Conservation (phyloP, 2,797 vertebrate genomes). For the Sciurus vulgaris region DNA sequence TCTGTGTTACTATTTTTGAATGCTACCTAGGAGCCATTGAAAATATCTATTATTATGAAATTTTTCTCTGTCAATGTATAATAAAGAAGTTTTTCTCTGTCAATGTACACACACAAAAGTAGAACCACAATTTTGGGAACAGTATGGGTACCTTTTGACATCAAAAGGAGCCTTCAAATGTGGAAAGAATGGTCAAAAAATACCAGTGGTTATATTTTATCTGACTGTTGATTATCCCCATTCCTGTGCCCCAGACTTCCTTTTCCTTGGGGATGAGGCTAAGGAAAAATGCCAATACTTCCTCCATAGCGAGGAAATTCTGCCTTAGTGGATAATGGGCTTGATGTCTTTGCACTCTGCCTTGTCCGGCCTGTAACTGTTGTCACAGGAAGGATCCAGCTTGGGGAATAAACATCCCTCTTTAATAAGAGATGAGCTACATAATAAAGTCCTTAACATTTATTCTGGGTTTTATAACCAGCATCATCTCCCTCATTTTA, state of each 20-base stretch:
- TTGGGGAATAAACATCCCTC: background rate
- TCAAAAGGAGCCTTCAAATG: background rate
- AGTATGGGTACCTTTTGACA: background rate
- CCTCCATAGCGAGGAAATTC: background rate
- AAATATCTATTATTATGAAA: background rate
- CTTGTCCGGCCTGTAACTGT: background rate
- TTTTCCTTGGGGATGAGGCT: background rate
- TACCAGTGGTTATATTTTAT: background rate
- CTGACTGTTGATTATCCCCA: background rate
- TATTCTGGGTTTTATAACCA: constrained; percentile 15
- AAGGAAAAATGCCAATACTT: background rate
- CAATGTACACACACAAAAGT: background rate
- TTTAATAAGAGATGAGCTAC: background rate
- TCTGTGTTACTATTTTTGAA: background rate
- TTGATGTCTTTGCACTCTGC: background rate
- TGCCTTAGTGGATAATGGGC: background rate
- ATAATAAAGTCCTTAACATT: background rate
- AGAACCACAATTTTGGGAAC: background rate
- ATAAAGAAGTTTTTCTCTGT: background rate
- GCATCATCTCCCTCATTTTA: background rate
- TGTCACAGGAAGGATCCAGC: background rate
- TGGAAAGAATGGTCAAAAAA: background rate
- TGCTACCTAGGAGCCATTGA: background rate
- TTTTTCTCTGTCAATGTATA: background rate
- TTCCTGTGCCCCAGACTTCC: background rate